Base-by-base conservation (phyloP, 1,140 invertebrate genomes). In the Anastrepha obliqua region DNA sequence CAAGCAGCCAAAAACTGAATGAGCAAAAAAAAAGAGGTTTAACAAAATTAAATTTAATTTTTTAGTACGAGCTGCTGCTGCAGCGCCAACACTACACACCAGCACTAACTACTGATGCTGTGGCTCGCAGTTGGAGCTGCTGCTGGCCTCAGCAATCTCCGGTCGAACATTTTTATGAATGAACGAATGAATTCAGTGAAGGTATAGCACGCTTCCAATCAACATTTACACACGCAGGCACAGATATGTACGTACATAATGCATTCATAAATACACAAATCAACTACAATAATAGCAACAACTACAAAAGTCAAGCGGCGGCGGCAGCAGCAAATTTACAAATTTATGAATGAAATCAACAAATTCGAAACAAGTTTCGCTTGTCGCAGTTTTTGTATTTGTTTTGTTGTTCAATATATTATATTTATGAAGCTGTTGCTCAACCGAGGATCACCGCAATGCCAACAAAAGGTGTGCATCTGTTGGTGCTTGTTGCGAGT, bases 291-390 rank as follows among this genome's bases (percentile, higher is more conserved):
- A 67, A 67, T 11, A 29, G 5, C 42, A 74, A 65, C 67, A 67
- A 39, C 64, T 29, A 67, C 64, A 39, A 67, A 42, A 42, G 39
- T 42, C 9, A 11, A 8, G 64, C 42, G 17, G 42, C 42, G 47
- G 70, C 9, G 74, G n/a, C 47, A 39, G 44, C 44, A 81, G 74
- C 15, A 51, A 81, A 81, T 81, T 81, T 81, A 81, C 74, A 81
- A 81, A 81, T 81, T 81, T 81, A 81, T 81, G 74, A 81, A 81
- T 81, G 74, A 81, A 81, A 81, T 81, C 74, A 81, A 81, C 74
- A 29, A 81, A 58, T 81, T 81, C 47, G 44, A 55, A 20, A 13
- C 74, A 81, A 81, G 74, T 81, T 81, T 81, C 47, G 13, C 74
- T 20, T 2, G 51, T 55, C 51, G 11, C 51, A 55, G 51, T 55